Percentiles rank a stretch among this genome's conserved stretches.
These are phyloP conservation scores for Sebastes hopkinsi DNA, from an alignment of 2,797 vertebrate genomes.

Conservation along the genomic window DNA sequence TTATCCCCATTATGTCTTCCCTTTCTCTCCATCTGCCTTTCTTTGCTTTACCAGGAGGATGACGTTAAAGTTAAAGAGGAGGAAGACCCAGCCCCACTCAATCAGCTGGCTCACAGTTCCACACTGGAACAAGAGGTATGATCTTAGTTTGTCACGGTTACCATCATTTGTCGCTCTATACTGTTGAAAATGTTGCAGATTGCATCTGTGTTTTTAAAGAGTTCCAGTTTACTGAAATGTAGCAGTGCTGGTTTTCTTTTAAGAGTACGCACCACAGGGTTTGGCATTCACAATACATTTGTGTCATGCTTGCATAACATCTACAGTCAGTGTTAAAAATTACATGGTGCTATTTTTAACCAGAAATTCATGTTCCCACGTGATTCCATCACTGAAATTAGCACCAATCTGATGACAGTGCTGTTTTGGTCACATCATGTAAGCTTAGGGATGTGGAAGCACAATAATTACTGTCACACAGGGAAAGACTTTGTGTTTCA, in stretches of 20 bases:
- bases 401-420: neutral
- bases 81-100: slow-evolving; percentile 63
- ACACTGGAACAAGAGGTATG: slow-evolving; percentile 80
- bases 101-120: slow-evolving; percentile 75
- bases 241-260: neutral
- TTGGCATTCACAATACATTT: neutral
- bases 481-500: neutral
- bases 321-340: neutral
- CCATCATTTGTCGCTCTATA: neutral
- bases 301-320: neutral
- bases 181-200: neutral
- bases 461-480: neutral
- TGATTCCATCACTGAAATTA: neutral
- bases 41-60: slow-evolving; percentile 49
- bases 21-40: neutral
- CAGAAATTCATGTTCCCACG: neutral
- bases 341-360: neutral
- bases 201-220: neutral
- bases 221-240: neutral
- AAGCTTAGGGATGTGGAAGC: neutral
- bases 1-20: neutral
- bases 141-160: neutral
- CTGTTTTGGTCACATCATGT: neutral
- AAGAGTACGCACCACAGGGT: neutral
- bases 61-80: slow-evolving; percentile 62